Evolutionary conservation across 2,113 vertebrate genomes (phyloP).

Genomic region (Gallinago jamesoni): DNA sequence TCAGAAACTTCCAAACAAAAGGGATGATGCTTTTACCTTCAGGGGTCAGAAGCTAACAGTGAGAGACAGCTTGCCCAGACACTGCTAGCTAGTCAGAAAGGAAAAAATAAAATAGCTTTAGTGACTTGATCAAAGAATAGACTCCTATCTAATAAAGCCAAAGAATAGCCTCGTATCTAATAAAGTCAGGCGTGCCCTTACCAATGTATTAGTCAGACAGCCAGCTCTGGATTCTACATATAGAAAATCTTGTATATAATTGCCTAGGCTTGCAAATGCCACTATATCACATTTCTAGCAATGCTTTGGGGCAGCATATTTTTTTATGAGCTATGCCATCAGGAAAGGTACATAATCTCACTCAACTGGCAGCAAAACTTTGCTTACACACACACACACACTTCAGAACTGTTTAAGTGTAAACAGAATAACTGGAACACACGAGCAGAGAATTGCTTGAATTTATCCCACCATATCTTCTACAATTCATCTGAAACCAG

Average conservation of each 20-base stretch:
- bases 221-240: slow-evolving; percentile 10
- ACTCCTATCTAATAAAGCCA: neutral
- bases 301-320: neutral
- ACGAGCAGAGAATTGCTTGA: neutral
- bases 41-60: neutral
- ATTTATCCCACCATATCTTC: neutral
- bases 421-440: neutral
- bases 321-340: neutral
- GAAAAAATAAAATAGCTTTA: neutral
- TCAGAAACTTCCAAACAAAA: neutral
- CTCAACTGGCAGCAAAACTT: neutral
- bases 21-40: neutral
- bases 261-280: slow-evolving; percentile 46
- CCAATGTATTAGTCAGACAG: slow-evolving; percentile 6
- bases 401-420: neutral
- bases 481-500: neutral
- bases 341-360: neutral
- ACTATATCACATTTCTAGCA: neutral
- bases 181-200: neutral
- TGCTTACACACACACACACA: neutral
- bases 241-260: slow-evolving; percentile 6
- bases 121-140: neutral
- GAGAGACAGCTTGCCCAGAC: neutral
- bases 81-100: neutral
- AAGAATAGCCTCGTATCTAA: neutral